Evolutionary conservation across 2,797 vertebrate species (phyloP), one percentile per base, ranked within the genome.

Genomic region (Megaceryle alcyon): DNA sequence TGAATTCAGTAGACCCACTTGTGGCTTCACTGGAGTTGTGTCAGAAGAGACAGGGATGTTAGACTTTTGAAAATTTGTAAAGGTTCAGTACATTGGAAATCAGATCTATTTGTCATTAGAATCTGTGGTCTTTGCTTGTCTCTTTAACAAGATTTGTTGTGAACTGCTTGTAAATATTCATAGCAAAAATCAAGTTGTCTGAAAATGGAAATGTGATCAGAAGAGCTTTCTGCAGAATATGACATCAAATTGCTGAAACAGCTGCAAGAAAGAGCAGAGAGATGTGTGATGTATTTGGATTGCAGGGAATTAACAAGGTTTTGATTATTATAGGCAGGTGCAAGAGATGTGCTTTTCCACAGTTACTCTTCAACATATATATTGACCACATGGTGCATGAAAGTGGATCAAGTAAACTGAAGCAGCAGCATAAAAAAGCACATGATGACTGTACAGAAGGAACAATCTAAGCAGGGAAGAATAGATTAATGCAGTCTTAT

Each of bases 251-350:
- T 93, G 85, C 71, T 60, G 87, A 92, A 96, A 93, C 92, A 97
- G 94, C 93, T 97, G 94, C 82, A 81, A 69, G 89, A 71, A 87
- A 81, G 88, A 87, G 83, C 83, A 72, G 73, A 78, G 78, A 75
- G 75, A 83, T 71, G 64, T 97, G 88, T 96, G 96, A 97, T 92
- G 82, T 95, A 54, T 84, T 97, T 95, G 91, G 82, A 92, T 95
- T 88, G 87, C 35, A 61, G 88, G 82, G 96, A 97, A 97, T 97
- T 97, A 97, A 89, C 86, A 92, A 85, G 89, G 54, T 90, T 96
- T 95, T 96, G 89, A 97, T 96, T 95, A 96, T 96, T 73, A 86
- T 82, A 81, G 89, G 96, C 96, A 97, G 96, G 95, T 97, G 96
- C 93, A 94, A 88, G 93, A 94, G 94, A 96, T 94, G 92, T 81